A percentile compares a stretch with the other conserved stretches of the same genome.
Conservation (phyloP, 2,113 vertebrate genomes). For the Hyla sarda region DNA sequence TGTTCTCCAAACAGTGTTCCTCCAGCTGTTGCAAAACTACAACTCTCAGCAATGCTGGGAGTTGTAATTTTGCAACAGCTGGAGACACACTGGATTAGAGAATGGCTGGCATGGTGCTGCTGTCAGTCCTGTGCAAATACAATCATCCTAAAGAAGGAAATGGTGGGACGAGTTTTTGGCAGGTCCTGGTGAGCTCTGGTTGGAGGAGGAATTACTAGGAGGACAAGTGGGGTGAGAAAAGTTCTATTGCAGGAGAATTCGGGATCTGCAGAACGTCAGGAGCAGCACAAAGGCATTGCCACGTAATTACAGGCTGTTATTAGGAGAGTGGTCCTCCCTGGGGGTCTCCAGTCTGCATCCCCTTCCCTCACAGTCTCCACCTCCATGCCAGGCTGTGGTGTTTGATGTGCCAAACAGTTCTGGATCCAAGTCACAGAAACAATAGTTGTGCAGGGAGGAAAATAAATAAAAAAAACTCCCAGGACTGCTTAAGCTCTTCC, state of each 20-base stretch:
- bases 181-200: slow-evolving; percentile 64
- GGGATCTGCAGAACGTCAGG: slow-evolving; percentile 81
- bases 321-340: slow-evolving; percentile 76
- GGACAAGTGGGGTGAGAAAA: slow-evolving; percentile 66
- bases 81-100: no score
- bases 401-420: slow-evolving; percentile 79
- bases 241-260: slow-evolving; percentile 65
- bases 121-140: slow-evolving; percentile 55
- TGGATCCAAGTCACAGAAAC: slow-evolving; percentile 67
- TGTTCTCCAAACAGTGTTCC: no score
- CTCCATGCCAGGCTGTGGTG: slow-evolving; percentile 74
- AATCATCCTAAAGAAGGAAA: slow-evolving; percentile 50
- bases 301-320: slow-evolving; percentile 84
- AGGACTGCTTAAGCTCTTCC: slow-evolving; percentile 60
- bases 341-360: slow-evolving; percentile 74
- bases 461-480: slow-evolving; percentile 57
- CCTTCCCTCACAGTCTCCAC: slow-evolving; percentile 71
- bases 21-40: no score
- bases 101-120: slow-evolving; percentile 16
- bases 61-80: no score
- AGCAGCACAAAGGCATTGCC: slow-evolving; percentile 80
- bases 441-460: slow-evolving; percentile 61
- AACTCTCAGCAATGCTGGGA: no score
- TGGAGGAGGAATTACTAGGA: slow-evolving; percentile 50
- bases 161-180: slow-evolving; percentile 63